Evolutionary conservation across 2,888 invertebrate genomes (phyloP).

Genomic region (Ceramica pisi): DNA sequence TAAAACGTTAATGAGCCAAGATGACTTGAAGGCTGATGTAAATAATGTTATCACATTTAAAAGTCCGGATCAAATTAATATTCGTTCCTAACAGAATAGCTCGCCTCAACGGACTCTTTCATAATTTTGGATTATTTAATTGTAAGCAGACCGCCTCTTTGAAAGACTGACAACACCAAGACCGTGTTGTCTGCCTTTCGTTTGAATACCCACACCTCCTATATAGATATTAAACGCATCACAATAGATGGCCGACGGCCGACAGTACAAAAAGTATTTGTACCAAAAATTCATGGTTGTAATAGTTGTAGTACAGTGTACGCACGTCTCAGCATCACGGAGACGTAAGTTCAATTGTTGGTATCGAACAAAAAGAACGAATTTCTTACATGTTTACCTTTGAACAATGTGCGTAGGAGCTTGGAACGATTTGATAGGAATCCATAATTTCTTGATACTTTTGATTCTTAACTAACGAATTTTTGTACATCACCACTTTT

Average conservation of each 20-base stretch:
- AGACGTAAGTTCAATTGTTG: slow-evolving; percentile 77
- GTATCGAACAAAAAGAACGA: slow-evolving; percentile 80
- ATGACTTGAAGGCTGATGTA: slow-evolving; percentile 73
- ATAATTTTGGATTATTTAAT: slow-evolving; percentile 71
- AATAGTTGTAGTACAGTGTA: slow-evolving; percentile 65
- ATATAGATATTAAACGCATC: slow-evolving; percentile 79
- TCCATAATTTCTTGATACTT: slow-evolving; percentile 73
- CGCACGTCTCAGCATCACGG: slow-evolving; percentile 72
- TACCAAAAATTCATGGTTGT: slow-evolving; percentile 76
- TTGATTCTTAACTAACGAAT: neutral
- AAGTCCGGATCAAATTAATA: slow-evolving; percentile 67
- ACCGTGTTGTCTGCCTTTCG: slow-evolving; percentile 59
- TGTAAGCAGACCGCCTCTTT: slow-evolving; percentile 77
- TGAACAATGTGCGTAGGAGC: slow-evolving; percentile 84
- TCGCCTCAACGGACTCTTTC: slow-evolving; percentile 62
- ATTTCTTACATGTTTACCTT: slow-evolving; percentile 85
- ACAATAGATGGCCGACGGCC: slow-evolving; percentile 79
- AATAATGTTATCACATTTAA: slow-evolving; percentile 75
- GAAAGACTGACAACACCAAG: slow-evolving; percentile 75
- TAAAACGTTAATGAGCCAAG: slow-evolving; percentile 77
- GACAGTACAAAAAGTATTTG: slow-evolving; percentile 79
- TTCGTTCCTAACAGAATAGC: slow-evolving; percentile 68
- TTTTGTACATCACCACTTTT: neutral
- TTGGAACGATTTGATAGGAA: slow-evolving; percentile 69
- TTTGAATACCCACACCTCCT: slow-evolving; percentile 78